Base-by-base conservation (phyloP, 2,888 invertebrate species). In the Pristionchus mayeri region DNA sequence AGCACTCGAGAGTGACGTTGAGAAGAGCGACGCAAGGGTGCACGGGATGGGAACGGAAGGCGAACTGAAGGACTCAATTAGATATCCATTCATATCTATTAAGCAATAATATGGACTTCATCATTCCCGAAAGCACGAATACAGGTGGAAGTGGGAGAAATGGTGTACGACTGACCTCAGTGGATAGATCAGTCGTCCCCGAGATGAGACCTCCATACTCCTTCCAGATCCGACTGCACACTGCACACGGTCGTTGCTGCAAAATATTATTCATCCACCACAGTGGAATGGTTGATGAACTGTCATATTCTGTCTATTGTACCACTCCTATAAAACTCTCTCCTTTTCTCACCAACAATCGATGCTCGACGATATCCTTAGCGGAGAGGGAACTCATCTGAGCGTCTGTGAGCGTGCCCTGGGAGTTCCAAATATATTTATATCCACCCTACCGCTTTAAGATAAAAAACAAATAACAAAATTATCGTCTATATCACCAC, bases 241-340 rank as follows among this genome's bases (percentile, higher is more conserved):
- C 71, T 37, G 71, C 24, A 24, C 71, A 71, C 40, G 71, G 71
- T 27, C 71, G 71, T n/a, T 44, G 40, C 71, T 71, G 71, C 11
- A 67, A n/a, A 9, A 9, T 44, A 44, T 44, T 44, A 44, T 44
- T 44, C n/a, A 54, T 54, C 54, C 2, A 54, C 54, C 4, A n/a
- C n/a, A 54, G 7, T 16, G 2, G 13, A 2, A 50, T 21, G n/a
- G n/a, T n/a, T n/a, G n/a, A n/a, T n/a, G n/a, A n/a, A n/a, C n/a
- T n/a, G n/a, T n/a, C n/a, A n/a, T n/a, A n/a, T n/a, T n/a, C n/a
- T n/a, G 13, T 50, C 50, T 50, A 50, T 21, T 21, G 50, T 50
- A 50, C 50, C 50, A 3, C 50, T 21, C 3, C 50, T 21, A 13
- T 21, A 50, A 50, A 6, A 2, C 2, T 18, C 3, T 21, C 9